Base-by-base conservation (phyloP, 2,888 invertebrate genomes). In the Oligia latruncula region DNA sequence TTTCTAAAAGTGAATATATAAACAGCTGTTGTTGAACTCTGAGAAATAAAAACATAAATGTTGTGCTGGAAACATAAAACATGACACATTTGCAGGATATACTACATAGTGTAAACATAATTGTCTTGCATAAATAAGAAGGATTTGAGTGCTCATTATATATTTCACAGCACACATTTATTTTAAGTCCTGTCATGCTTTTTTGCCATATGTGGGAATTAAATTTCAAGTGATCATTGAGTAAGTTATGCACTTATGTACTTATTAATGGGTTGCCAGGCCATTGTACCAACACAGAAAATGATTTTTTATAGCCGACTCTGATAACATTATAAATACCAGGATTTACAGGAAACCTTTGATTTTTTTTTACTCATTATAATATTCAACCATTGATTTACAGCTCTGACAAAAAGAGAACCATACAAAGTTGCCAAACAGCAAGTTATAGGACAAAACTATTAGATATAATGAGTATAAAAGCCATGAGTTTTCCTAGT, bases 61-160 rank as follows among this genome's bases (percentile, higher is more conserved):
- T 82, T 86, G 77, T 83, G 71, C 62, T 67, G 70, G 66, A 76
- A 71, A 86, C 49, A 85, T 72, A 67, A 71, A 49, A 82, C 46
- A 66, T 52, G 40, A 67, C 35, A 66, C 40, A 67, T 72, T 55
- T 71, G 80, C 29, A 62, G 23, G 23, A 29, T 52, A 66, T 55
- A 20, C 17, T 67, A 40, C 17, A 43, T 35, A 13, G 35, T 46
- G 29, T 49, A 49, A 46, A 58, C 49, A 66, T 49, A 17, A 77
- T 49, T 0, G n/a, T 52, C 40, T 65, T 43, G 35, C 76, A 74
- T 29, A 40, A 35, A 5, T 62, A 55, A 66, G 8, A 79, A 71
- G 11, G 46, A 72, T 70, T 58, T 35, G 20, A 23, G 29, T 66
- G 52, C 58, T 46, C 0, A 4, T 66, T 66, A 76, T 72, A 75